Conservation (phyloP, 2,888 invertebrate species). For the Pasiphila rectangulata region DNA sequence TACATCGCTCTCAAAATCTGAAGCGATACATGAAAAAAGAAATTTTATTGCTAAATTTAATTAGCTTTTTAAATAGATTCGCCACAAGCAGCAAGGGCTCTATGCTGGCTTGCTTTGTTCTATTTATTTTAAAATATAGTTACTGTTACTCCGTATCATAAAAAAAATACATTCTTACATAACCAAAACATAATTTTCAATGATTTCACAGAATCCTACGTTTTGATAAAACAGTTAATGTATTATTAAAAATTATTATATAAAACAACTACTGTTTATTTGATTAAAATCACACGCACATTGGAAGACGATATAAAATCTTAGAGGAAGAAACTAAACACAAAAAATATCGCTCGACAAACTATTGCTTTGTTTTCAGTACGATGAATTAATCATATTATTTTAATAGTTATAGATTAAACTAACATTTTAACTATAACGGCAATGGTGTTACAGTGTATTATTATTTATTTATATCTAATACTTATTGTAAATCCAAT, state of each 20-base stretch:
- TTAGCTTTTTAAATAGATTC: slow-evolving; percentile 46
- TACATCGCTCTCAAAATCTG: slow-evolving; percentile 34
- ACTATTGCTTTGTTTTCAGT: slow-evolving; percentile 70
- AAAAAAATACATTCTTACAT: neutral
- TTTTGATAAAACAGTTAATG: slow-evolving; percentile 13
- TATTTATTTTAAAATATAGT: slow-evolving; percentile 42
- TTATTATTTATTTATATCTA: slow-evolving; percentile 52
- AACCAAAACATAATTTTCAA: neutral
- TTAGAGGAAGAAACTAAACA: slow-evolving; percentile 40
- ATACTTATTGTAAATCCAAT: slow-evolving; percentile 33
- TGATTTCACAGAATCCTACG: slow-evolving; percentile 6
- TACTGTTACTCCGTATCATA: slow-evolving; percentile 61
- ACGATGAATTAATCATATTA: slow-evolving; percentile 37
- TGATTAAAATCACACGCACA: slow-evolving; percentile 49
- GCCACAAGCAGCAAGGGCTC: slow-evolving; percentile 69
- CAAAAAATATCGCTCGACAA: slow-evolving; percentile 39
- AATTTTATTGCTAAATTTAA: slow-evolving; percentile 8
- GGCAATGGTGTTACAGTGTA: slow-evolving; percentile 64
- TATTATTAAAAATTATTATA: slow-evolving; percentile 14
- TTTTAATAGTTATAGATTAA: slow-evolving; percentile 45
- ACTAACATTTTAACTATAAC: slow-evolving; percentile 45
- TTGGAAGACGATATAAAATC: slow-evolving; percentile 74
- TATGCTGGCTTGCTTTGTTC: slow-evolving; percentile 55
- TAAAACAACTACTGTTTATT: slow-evolving; percentile 43
- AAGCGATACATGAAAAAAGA: slow-evolving; percentile 42